Percentiles rank a stretch among this genome's conserved stretches.
Conservation (phyloP, 2,888 invertebrate species). For the Caenorhabditis becei region DNA sequence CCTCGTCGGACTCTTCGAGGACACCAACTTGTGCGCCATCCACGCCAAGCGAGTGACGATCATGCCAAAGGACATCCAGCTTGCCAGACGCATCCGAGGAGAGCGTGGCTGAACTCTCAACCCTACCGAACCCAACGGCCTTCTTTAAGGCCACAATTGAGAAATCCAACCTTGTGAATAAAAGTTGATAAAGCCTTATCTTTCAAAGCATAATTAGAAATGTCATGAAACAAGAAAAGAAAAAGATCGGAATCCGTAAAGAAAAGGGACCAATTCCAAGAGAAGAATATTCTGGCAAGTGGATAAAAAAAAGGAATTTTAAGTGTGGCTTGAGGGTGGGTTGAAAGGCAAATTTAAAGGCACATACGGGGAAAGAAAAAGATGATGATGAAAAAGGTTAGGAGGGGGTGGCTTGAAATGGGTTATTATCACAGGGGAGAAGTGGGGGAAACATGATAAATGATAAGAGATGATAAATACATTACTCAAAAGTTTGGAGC, state of each 20-base stretch:
- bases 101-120: slow-evolving; percentile 5
- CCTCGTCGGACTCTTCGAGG: slow-evolving; percentile 94
- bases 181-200: too few species aligned
- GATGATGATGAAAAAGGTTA: not conserved
- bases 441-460: not conserved
- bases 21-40: slow-evolving; percentile 95
- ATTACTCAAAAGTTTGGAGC: slow-evolving; percentile 68
- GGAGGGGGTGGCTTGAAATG: not conserved
- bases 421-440: not conserved
- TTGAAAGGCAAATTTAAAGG: not conserved
- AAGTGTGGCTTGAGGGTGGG: not conserved
- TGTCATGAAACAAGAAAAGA: not conserved
- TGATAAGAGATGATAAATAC: not conserved
- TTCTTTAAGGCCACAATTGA: too few species aligned
- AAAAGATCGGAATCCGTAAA: not conserved
- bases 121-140: too few species aligned
- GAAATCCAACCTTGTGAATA: too few species aligned
- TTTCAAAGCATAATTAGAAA: not conserved
- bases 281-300: not conserved
- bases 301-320: not conserved
- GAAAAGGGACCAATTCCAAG: not conserved
- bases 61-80: slow-evolving; percentile 97
- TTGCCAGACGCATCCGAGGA: slow-evolving; percentile 95
- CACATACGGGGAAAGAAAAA: not conserved
- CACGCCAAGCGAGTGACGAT: slow-evolving; percentile 97